These are phyloP conservation scores for Falco biarmicus DNA, from an alignment of 2,797 vertebrate species.

Conservation along the genomic window DNA sequence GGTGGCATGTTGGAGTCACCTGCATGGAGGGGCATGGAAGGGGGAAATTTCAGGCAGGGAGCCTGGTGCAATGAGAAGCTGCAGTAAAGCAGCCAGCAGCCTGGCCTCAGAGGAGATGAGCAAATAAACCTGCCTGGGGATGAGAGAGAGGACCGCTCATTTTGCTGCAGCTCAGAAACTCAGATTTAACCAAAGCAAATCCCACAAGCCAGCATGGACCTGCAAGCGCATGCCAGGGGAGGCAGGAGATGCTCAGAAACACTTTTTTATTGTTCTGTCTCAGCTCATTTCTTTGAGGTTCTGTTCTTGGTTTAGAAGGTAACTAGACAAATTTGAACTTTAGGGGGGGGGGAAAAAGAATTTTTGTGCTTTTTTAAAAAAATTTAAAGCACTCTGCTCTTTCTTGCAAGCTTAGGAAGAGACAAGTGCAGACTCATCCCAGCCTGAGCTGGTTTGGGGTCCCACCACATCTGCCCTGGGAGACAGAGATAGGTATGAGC, in stretches of 20 bases:
- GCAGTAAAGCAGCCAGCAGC: neutral
- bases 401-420: neutral
- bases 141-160: neutral
- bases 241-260: neutral
- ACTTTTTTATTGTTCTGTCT: neutral
- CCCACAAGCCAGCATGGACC: neutral
- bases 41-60: neutral
- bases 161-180: neutral
- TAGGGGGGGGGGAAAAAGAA: neutral
- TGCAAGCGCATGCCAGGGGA: neutral
- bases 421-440: neutral
- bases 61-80: neutral
- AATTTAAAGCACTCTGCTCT: neutral
- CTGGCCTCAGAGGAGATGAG: neutral
- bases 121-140: neutral
- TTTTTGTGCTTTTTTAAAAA: too few species aligned
- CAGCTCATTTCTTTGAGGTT: neutral
- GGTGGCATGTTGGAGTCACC: accelerated
- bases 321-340: neutral
- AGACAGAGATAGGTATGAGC: neutral
- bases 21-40: neutral
- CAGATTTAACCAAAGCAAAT: neutral
- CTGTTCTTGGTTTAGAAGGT: neutral
- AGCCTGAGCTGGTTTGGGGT: neutral
- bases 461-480: neutral